These are phyloP conservation scores for Melanogrammus aeglefinus DNA, from an alignment of 2,797 vertebrate genomes.

Conservation along the genomic window DNA sequence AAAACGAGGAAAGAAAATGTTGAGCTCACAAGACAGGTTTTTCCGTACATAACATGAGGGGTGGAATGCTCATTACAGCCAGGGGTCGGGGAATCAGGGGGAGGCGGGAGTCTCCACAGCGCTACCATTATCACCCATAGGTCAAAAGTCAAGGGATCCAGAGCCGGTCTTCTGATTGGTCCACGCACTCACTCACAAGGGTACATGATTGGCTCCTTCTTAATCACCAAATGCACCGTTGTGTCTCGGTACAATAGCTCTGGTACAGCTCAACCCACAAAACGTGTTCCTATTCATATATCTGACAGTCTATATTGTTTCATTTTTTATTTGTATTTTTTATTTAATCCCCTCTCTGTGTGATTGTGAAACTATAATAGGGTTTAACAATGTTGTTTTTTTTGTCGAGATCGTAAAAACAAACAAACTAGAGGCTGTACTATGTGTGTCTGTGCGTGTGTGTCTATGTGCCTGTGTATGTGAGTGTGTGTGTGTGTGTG, in stretches of 20 bases:
- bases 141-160: constrained; percentile 39
- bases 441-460: constrained; percentile 12
- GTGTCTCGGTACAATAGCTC: constrained; percentile 36
- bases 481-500: not conserved
- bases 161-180: constrained; percentile 45
- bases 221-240: constrained; percentile 48
- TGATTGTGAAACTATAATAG: constrained; percentile 50
- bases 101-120: constrained; percentile 34
- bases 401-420: constrained; percentile 36
- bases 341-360: constrained; percentile 54
- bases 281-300: constrained; percentile 34
- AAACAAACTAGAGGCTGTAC: constrained; percentile 23
- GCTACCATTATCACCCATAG: constrained; percentile 58
- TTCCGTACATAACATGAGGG: constrained; percentile 67
- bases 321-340: constrained; percentile 14
- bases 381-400: constrained; percentile 46
- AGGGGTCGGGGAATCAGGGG: constrained; percentile 18
- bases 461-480: constrained; percentile 33
- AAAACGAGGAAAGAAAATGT: constrained; percentile 72
- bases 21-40: constrained; percentile 81
- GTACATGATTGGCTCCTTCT: constrained; percentile 44
- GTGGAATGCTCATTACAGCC: constrained; percentile 76
- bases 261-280: constrained; percentile 44
- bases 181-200: constrained; percentile 36
- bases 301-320: constrained; percentile 37